Evolutionary conservation across 2,113 vertebrate genomes (phyloP).

Genomic region (Prinia subflava): DNA sequence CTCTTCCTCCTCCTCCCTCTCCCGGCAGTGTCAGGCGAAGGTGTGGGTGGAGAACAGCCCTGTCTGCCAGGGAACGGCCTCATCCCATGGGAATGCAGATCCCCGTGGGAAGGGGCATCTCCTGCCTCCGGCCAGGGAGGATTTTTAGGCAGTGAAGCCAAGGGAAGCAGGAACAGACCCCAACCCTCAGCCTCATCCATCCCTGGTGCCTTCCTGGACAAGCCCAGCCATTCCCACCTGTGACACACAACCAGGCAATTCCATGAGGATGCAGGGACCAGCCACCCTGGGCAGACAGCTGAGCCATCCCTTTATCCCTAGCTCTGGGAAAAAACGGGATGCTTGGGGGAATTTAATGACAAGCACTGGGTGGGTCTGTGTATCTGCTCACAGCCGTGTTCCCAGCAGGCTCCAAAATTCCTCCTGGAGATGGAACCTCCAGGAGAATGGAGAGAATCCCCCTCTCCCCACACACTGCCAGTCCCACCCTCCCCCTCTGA

Average conservation of each 20-base stretch:
- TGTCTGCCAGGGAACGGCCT: rapidly evolving
- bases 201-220: not conserved
- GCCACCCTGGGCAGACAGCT: rapidly evolving
- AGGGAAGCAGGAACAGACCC: not conserved
- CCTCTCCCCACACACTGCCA: not conserved
- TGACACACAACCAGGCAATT: not conserved
- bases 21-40: not conserved
- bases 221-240: not conserved
- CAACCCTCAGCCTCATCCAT: not conserved
- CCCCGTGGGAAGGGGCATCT: rapidly evolving
- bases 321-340: not conserved
- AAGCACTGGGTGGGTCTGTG: not conserved
- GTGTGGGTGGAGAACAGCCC: not conserved
- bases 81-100: not conserved
- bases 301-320: rapidly evolving
- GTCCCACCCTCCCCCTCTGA: not conserved
- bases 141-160: not conserved
- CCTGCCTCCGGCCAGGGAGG: not conserved
- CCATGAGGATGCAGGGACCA: not conserved
- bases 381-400: rapidly evolving
- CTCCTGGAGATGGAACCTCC: not conserved
- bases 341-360: not conserved
- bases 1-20: not conserved
- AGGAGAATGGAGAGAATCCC: too few species aligned
- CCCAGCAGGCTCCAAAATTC: not conserved